Conservation (phyloP, 2,797 vertebrate species). For the Monodelphis domestica region DNA sequence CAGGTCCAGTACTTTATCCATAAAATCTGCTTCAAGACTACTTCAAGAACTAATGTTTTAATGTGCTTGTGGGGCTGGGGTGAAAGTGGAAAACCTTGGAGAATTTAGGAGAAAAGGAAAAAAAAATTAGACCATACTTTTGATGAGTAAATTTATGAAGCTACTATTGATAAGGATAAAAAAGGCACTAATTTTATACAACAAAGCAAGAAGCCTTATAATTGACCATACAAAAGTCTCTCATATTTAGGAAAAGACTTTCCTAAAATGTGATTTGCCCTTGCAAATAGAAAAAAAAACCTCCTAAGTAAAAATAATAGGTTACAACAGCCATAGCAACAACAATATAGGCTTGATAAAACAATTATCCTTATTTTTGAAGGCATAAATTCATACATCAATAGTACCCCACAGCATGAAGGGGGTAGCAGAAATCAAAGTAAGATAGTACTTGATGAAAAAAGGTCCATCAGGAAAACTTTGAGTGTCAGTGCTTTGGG, state of each 20-base stretch:
- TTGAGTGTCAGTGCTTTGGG: not conserved
- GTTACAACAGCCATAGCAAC: not conserved
- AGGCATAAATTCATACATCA: not conserved
- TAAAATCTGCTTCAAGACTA: not conserved
- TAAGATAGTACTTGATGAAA: not conserved
- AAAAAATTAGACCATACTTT: not conserved
- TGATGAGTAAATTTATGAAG: not conserved
- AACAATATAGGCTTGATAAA: not conserved
- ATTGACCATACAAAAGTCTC: not conserved
- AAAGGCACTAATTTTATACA: not conserved
- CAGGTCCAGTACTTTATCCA: not conserved
- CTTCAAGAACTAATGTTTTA: not conserved
- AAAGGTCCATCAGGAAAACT: not conserved
- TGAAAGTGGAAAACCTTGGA: not conserved
- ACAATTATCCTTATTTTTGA: not conserved
- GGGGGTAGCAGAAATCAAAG: not conserved
- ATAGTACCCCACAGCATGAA: not conserved
- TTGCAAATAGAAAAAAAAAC: not conserved
- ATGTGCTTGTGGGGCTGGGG: not conserved
- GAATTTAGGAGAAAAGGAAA: not conserved
- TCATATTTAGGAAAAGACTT: not conserved
- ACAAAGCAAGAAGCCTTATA: not conserved
- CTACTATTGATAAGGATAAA: not conserved
- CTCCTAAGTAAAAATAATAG: not conserved
- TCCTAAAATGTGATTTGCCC: not conserved